phyloP scores from a whole-genome alignment of 1,140 invertebrate genomes.

The Holcopasites calliopsidis region DNA sequence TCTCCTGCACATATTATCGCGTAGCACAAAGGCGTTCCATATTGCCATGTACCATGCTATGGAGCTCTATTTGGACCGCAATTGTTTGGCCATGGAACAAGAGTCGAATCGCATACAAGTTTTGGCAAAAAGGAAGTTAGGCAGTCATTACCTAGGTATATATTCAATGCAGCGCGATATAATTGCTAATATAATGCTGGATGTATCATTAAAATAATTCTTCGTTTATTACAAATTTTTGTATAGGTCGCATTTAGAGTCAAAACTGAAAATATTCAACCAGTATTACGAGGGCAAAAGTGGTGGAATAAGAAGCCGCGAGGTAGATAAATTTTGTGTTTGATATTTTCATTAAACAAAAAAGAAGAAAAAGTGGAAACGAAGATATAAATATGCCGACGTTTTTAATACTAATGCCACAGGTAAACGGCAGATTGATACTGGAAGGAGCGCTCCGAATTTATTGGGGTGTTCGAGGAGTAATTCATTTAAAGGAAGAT shows the following conservation, averaged over 20 bases:
- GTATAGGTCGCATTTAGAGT: slow-evolving; percentile 87
- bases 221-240: slow-evolving; percentile 17
- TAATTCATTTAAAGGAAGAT: slow-evolving; percentile 93
- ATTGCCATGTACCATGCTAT: slow-evolving; percentile 95
- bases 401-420: slow-evolving; percentile 9
- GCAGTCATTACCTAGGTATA: slow-evolving; percentile 76
- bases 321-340: slow-evolving; percentile 76
- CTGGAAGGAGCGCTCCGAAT: slow-evolving; percentile 90
- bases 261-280: slow-evolving; percentile 90
- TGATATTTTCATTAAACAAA: slow-evolving; percentile 3
- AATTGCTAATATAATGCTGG: background rate
- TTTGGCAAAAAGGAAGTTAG: slow-evolving; percentile 86
- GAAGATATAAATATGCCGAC: background rate
- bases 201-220: slow-evolving; percentile 7
- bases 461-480: slow-evolving; percentile 91
- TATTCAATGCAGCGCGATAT: background rate
- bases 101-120: slow-evolving; percentile 92
- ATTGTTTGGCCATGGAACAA: slow-evolving; percentile 91
- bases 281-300: slow-evolving; percentile 90
- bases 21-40: slow-evolving; percentile 94
- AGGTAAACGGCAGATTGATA: slow-evolving; percentile 88
- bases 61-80: slow-evolving; percentile 92
- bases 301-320: slow-evolving; percentile 86
- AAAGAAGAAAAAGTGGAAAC: too few species aligned
- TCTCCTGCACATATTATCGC: slow-evolving; percentile 2